Evolutionary conservation across 2,888 invertebrate species (phyloP).

Genomic region (Ornithoptera alexandrae): DNA sequence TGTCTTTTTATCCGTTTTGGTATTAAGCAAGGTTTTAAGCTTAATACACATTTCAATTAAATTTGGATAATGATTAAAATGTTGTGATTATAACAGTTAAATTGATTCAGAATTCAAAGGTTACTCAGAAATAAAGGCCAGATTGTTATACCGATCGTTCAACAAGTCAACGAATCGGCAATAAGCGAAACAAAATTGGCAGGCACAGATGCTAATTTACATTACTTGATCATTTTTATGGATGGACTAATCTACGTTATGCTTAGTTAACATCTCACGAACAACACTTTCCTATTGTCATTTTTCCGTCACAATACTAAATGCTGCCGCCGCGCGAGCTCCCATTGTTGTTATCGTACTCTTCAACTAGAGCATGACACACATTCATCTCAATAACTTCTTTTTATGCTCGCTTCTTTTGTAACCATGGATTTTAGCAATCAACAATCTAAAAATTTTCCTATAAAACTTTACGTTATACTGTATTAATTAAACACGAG

Average conservation of each 20-base stretch:
- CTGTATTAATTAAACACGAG: neutral
- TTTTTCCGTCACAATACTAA: slow-evolving; percentile 25
- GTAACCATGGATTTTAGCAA: slow-evolving; percentile 8
- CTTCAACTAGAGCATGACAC: slow-evolving; percentile 26
- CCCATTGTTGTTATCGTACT: slow-evolving; percentile 23
- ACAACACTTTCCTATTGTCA: slow-evolving; percentile 26
- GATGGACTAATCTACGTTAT: slow-evolving; percentile 17
- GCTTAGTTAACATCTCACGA: slow-evolving; percentile 19
- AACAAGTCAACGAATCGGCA: neutral
- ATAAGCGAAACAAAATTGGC: neutral
- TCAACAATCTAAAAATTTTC: neutral
- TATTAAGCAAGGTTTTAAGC: too few relatives aligned
- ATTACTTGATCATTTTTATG: neutral
- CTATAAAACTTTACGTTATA: neutral
- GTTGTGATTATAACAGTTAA: too few relatives aligned
- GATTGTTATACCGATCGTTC: neutral
- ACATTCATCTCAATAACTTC: slow-evolving; percentile 22
- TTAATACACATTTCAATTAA: too few relatives aligned
- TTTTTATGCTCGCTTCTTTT: slow-evolving; percentile 10
- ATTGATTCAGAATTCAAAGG: too few relatives aligned
- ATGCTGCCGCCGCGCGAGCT: slow-evolving; percentile 24
- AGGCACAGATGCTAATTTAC: neutral
- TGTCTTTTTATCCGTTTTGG: too few relatives aligned
- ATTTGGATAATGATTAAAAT: too few relatives aligned
- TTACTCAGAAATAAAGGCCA: too few relatives aligned